phyloP scores from a whole-genome alignment of 2,888 invertebrate genomes.

The Agriopis marginaria region DNA sequence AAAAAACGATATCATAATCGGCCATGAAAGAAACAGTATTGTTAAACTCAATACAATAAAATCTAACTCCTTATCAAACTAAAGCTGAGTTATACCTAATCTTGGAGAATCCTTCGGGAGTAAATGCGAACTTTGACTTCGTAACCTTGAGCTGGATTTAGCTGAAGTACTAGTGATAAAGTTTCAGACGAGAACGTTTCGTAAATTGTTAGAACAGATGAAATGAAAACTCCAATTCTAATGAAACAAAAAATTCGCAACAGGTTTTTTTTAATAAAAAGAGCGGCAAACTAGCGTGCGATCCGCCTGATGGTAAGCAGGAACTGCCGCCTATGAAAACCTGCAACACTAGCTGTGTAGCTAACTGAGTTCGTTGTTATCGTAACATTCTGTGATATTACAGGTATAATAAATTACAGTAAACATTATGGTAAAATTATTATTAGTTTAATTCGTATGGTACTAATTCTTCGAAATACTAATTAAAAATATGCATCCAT shows the following conservation, averaged over 20 bases:
- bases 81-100: not conserved
- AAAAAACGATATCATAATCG: not conserved
- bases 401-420: too few relatives aligned
- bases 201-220: not conserved
- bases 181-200: conserved; percentile 14
- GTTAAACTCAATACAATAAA: not conserved
- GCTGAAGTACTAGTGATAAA: conserved; percentile 9
- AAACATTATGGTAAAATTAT: too few relatives aligned
- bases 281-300: too few relatives aligned
- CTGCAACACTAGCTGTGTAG: too few relatives aligned
- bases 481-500: too few relatives aligned
- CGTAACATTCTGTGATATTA: too few relatives aligned
- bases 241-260: not conserved
- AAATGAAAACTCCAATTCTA: not conserved
- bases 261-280: too few relatives aligned
- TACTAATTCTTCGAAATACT: too few relatives aligned
- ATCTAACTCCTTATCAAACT: conserved; percentile 9
- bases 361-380: too few relatives aligned
- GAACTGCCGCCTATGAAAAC: too few relatives aligned
- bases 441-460: too few relatives aligned
- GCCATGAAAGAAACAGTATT: not conserved
- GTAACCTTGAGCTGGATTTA: conserved; percentile 39
- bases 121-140: conserved; percentile 40
- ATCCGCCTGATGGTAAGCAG: too few relatives aligned
- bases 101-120: conserved; percentile 30